Evolutionary conservation across 1,140 invertebrate species (phyloP).

Genomic region (Panagrolaimus sp.): DNA sequence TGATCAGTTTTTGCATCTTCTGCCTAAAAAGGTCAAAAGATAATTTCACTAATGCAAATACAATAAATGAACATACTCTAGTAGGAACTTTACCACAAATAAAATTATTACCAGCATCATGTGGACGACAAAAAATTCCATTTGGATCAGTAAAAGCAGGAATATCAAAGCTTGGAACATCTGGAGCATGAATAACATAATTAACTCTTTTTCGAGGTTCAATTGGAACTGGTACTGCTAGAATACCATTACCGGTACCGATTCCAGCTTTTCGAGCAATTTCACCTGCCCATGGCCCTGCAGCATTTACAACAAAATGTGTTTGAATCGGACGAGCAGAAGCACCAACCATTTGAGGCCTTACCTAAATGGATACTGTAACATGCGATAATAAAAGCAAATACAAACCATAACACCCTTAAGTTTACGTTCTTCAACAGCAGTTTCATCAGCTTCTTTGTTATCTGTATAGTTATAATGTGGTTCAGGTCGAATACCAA

Average conservation of each 20-base stretch:
- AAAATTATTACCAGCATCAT: slow-evolving; percentile 69
- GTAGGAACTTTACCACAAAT: slow-evolving; percentile 68
- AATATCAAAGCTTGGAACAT: slow-evolving; percentile 76
- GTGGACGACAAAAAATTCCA: slow-evolving; percentile 67
- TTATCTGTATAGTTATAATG: slow-evolving; percentile 16
- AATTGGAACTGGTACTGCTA: slow-evolving; percentile 71
- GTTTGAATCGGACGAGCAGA: slow-evolving; percentile 59
- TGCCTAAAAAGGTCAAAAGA: too few species aligned
- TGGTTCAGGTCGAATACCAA: background rate
- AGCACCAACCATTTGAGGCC: slow-evolving; percentile 53
- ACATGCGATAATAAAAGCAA: too few species aligned
- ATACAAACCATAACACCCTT: slow-evolving; percentile 14
- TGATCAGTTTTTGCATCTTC: slow-evolving; percentile 66
- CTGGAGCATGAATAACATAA: slow-evolving; percentile 72
- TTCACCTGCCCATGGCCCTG: slow-evolving; percentile 71
- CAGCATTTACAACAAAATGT: slow-evolving; percentile 64
- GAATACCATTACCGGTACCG: slow-evolving; percentile 61
- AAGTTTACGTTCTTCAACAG: slow-evolving; percentile 22
- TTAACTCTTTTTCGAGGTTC: slow-evolving; percentile 80
- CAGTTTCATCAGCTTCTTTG: background rate
- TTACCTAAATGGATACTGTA: slow-evolving; percentile 23
- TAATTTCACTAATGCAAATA: background rate
- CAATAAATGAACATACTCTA: slow-evolving; percentile 41
- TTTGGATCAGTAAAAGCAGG: slow-evolving; percentile 76
- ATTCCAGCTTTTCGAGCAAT: slow-evolving; percentile 63